phyloP scores from a whole-genome alignment of 1,140 invertebrate genomes.

The Nasonia giraulti region DNA sequence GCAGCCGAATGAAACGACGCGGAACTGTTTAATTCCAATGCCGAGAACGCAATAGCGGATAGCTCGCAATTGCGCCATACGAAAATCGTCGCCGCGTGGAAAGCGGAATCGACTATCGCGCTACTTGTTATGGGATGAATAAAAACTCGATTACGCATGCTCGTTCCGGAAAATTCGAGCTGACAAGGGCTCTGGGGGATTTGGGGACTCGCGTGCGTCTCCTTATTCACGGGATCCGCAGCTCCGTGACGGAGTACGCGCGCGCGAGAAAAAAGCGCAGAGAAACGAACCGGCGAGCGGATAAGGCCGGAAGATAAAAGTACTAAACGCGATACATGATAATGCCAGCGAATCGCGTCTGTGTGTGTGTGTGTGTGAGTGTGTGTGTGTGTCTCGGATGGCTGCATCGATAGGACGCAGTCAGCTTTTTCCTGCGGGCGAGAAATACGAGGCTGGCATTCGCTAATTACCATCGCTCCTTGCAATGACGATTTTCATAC shows the following conservation, averaged over 20 bases:
- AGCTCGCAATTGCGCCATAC: no score
- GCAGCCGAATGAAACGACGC: constrained; percentile 52
- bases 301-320: not conserved
- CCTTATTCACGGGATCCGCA: no score
- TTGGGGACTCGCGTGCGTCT: no score
- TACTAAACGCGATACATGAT: not conserved
- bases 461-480: constrained; percentile 29
- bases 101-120: constrained; percentile 14
- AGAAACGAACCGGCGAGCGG: constrained; percentile 14
- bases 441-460: constrained; percentile 21
- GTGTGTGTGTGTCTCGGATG: not conserved
- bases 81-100: constrained; percentile 12
- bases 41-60: not conserved
- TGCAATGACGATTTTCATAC: constrained; percentile 19
- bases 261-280: not conserved
- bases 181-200: no score
- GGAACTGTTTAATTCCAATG: constrained; percentile 50
- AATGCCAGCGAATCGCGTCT: not conserved
- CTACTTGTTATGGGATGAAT: no score
- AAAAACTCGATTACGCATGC: no score
- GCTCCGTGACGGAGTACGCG: not conserved
- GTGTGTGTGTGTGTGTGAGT: not conserved
- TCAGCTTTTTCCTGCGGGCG: not conserved
- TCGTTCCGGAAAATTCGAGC: no score
- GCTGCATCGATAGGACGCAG: not conserved